Evolutionary conservation across 2,888 invertebrate species (phyloP).

Genomic region (Gymnoscelis rufifasciata): DNA sequence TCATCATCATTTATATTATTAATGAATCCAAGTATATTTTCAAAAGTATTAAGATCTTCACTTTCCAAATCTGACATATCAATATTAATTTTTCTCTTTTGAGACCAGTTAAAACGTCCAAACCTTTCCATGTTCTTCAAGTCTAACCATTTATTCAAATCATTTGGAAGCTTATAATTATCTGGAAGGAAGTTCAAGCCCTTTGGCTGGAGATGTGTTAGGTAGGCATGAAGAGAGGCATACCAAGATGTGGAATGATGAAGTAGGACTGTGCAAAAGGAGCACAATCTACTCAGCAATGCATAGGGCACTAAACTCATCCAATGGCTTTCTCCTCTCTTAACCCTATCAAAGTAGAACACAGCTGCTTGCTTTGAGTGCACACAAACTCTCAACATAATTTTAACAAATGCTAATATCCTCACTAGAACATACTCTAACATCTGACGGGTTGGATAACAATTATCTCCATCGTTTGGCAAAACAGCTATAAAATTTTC

Average conservation of each 20-base stretch:
- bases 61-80: constrained; percentile 41
- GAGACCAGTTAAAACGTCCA: constrained; percentile 59
- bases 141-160: constrained; percentile 71
- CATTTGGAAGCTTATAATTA: constrained; percentile 59
- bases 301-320: constrained; percentile 77
- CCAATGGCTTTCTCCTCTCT: constrained; percentile 77
- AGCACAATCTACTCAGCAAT: constrained; percentile 76
- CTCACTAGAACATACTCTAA: constrained; percentile 75
- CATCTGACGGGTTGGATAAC: constrained; percentile 80
- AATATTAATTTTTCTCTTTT: constrained; percentile 41
- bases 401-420: constrained; percentile 75
- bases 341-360: constrained; percentile 73
- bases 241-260: constrained; percentile 76
- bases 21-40: constrained; percentile 51
- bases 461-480: constrained; percentile 48
- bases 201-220: constrained; percentile 54
- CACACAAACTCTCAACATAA: constrained; percentile 71
- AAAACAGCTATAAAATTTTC: constrained; percentile 50
- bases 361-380: constrained; percentile 68
- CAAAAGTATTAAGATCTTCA: constrained; percentile 44
- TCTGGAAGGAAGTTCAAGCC: constrained; percentile 72
- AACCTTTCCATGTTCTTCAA: constrained; percentile 64
- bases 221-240: constrained; percentile 55
- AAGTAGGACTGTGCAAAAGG: constrained; percentile 64
- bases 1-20: constrained; percentile 41